These are phyloP conservation scores for Brachionus asplanchnoidis DNA, from an alignment of 1,140 invertebrate species.

Conservation along the genomic window DNA sequence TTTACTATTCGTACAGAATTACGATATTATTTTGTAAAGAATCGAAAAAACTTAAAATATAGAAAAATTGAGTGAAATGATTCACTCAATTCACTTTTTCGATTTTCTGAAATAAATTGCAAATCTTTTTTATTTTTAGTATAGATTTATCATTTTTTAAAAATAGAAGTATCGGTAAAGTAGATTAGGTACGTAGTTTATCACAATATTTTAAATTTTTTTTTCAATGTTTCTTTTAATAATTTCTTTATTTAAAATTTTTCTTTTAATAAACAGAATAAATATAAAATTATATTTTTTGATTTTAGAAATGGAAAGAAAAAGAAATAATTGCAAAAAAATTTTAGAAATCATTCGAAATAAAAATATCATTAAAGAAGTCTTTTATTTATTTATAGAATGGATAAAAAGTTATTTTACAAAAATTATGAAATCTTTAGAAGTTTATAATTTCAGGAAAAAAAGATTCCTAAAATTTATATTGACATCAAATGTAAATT, in stretches of 20 bases:
- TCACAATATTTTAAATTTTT: neutral
- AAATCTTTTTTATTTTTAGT: neutral
- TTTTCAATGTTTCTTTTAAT: neutral
- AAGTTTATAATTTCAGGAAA: neutral
- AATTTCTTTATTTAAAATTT: neutral
- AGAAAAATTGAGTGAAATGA: no score
- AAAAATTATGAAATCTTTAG: neutral
- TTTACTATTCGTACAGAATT: no score
- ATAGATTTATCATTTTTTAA: neutral
- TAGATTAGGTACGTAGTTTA: neutral
- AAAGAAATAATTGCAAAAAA: neutral
- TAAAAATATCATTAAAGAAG: neutral
- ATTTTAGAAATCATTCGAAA: neutral
- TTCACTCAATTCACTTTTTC: no score
- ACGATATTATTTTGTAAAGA: no score
- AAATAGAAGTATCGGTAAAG: neutral
- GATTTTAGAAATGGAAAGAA: neutral
- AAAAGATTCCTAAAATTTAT: neutral
- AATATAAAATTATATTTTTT: neutral
- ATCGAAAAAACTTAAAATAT: no score
- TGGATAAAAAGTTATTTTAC: neutral
- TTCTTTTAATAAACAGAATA: neutral
- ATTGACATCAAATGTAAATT: constrained; percentile 1
- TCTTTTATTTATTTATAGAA: neutral
- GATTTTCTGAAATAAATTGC: neutral